Conservation (phyloP, 2,888 invertebrate genomes). For the Cybosia mesomella region DNA sequence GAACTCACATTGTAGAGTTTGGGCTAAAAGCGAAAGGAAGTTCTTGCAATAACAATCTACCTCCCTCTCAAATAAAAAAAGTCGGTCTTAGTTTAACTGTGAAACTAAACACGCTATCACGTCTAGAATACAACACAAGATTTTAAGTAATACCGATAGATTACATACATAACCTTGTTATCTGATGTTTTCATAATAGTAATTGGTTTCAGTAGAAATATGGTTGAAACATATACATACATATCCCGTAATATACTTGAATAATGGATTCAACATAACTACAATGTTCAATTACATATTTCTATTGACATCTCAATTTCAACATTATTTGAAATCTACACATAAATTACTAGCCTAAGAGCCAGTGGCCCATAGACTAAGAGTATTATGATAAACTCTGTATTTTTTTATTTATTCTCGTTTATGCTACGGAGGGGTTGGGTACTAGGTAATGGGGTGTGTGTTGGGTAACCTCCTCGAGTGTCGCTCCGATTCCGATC, state of each 20-base stretch:
- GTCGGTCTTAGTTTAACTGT: neutral
- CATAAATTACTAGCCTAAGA: slow-evolving; percentile 17
- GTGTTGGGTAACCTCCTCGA: too few relatives aligned
- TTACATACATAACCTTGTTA: slow-evolving; percentile 4
- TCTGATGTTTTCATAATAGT: slow-evolving; percentile 5
- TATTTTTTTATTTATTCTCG: neutral
- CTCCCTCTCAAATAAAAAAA: neutral
- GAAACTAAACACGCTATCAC: neutral
- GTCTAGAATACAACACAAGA: too few relatives aligned
- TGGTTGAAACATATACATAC: slow-evolving; percentile 26
- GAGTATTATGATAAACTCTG: neutral
- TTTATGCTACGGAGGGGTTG: neutral
- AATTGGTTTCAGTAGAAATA: slow-evolving; percentile 37
- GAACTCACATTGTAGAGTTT: neutral
- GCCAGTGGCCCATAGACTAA: neutral
- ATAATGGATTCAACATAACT: slow-evolving; percentile 35
- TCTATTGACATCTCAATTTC: slow-evolving; percentile 24
- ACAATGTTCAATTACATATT: slow-evolving; percentile 33
- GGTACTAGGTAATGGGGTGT: neutral
- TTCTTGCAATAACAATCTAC: neutral
- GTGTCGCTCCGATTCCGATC: too few relatives aligned
- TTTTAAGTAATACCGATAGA: neutral
- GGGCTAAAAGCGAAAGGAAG: neutral
- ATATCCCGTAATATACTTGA: slow-evolving; percentile 30
- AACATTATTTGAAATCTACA: slow-evolving; percentile 33